Evolutionary conservation across 2,888 invertebrate species (phyloP), one percentile per base, ranked within the genome.

Genomic region (Zeuzera pyrina): DNA sequence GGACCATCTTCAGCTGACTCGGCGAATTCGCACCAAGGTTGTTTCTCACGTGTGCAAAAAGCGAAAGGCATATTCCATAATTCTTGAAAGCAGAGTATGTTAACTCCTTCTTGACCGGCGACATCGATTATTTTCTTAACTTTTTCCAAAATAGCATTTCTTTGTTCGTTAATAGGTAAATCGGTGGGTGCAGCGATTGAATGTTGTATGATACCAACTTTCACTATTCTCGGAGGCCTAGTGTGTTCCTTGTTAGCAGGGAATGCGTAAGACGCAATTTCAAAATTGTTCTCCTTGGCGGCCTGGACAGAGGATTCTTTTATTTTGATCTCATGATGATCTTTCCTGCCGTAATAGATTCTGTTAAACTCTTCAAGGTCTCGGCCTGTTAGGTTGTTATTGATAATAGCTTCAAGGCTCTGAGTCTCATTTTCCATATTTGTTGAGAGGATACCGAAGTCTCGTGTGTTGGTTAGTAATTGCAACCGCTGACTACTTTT

Each of bases 11-110:
- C 91, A 0, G 94, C 97, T 13, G 92, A 90, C 70, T 99, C 98
- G 0, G 98, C 98, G 69, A 98, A 97, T 73, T 99, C 96, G 57
- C 94, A 94, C 98, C 98, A 99, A 0, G 98, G 98, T 40, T 91
- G 88, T 63, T 96, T 97, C 77, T 97, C 97, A 23, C 98, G 86
- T 0, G 99, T 99, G 68, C 98, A 98, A 74, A 99, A 98, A 0
- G 94, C 97, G 78, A 98, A 99, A 0, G 99, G 98, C 98, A 98
- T 98, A 34, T 92, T 91, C 98, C 98, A 99, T 6, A 97, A 91
- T 73, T 99, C 99, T 76, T 99, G 98, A 55, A 98, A 89, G 59
- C 98, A 97, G 28, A 98, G 71, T 26, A 99, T 86, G 66, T 99
- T 98, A 29, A 95, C 97, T 1, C 91, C 90, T 43, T 90, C 91